Evolutionary conservation across 2,113 vertebrate genomes (phyloP), one percentile per base, ranked within the genome.

Genomic region (Polyodon spathula): DNA sequence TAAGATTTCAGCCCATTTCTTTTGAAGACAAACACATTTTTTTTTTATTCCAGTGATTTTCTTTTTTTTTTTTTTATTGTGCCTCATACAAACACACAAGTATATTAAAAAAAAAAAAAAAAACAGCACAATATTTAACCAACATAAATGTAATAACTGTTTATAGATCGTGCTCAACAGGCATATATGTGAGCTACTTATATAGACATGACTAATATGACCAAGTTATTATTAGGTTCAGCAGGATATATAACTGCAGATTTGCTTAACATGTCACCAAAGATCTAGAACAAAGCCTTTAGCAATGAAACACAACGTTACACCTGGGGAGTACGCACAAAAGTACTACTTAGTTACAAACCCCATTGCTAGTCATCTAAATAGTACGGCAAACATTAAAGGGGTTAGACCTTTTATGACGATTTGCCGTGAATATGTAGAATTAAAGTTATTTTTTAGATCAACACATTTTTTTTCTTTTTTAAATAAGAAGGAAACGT

Each of bases 141-240:
- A 90, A 97, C 91, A 90, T 89, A 89, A 85, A 90, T 90, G 90
- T 85, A 86, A 88, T 88, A 91, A 85, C 87, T 87, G 86, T 84
- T 82, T 92, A 93, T 88, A 95, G 90, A 90, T 93, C 92, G 92
- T 94, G 82, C 88, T 80, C 83, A 93, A 95, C 91, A 93, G 88
- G 86, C 86, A 90, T 92, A 90, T 88, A 89, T 88, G 81, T 86
- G 89, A 90, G 89, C 88, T 92, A 92, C 92, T 89, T 88, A 93
- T 84, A 90, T 84, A 95, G 90, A 92, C 85, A 82, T 90, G 86
- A 92, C 90, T 88, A 88, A 86, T 89, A 89, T 91, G 88, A 88
- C 84, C 87, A 90, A 88, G 89, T 88, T 90, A 86, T 79, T 80
- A 84, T 82, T 81, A 90, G 86, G 89, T 92, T 92, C 93, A 93